Percentiles rank a stretch among this genome's conserved stretches.
phyloP scores from a whole-genome alignment of 1,140 invertebrate species.

The Hirudo medicinalis region DNA sequence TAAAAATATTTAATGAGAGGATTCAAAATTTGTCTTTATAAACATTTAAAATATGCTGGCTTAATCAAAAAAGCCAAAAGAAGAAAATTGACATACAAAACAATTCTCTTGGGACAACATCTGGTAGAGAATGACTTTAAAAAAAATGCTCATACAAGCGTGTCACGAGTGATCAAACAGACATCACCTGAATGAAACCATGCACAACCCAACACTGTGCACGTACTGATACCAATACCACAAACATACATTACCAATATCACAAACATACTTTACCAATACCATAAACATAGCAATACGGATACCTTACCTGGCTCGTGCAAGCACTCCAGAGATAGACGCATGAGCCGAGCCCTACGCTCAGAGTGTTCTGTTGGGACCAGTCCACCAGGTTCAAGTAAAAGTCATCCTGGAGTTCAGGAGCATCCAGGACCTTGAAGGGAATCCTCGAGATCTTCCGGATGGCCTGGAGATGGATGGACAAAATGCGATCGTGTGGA shows the following conservation, averaged over 20 bases:
- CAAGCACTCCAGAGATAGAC: slow-evolving; percentile 99
- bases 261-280: too few species aligned
- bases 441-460: slow-evolving; percentile 92
- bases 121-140: too few species aligned
- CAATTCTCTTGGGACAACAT: too few species aligned
- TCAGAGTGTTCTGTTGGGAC: slow-evolving; percentile 95
- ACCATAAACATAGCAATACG: not conserved
- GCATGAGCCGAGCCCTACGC: slow-evolving; percentile 92
- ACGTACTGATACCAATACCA: not conserved
- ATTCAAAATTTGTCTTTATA: too few species aligned
- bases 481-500: not conserved
- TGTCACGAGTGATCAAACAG: too few species aligned
- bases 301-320: slow-evolving; percentile 66
- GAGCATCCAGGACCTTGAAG: slow-evolving; percentile 94
- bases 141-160: too few species aligned
- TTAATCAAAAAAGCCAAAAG: too few species aligned
- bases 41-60: too few species aligned
- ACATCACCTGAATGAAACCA: too few species aligned
- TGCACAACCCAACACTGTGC: too few species aligned
- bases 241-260: not conserved
- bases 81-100: too few species aligned
- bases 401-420: slow-evolving; percentile 97
- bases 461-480: slow-evolving; percentile 45
- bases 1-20: too few species aligned
- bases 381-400: slow-evolving; percentile 98